Conservation (phyloP, 2,113 vertebrate species). For the Corydoras sp. region DNA sequence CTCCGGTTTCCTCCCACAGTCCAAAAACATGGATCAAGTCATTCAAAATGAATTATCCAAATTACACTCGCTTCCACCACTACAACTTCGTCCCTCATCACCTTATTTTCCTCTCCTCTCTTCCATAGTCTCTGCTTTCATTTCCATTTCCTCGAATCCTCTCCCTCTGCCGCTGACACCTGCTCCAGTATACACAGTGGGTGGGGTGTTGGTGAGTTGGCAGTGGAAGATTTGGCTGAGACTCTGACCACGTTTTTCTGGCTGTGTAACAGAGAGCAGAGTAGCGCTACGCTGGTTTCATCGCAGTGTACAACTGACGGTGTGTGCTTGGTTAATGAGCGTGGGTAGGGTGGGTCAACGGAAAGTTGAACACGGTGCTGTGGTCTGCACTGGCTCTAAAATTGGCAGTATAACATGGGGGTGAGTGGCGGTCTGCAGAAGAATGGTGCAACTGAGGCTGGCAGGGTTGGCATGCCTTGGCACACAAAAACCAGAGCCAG, state of each 20-base stretch:
- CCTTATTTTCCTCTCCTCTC: no score
- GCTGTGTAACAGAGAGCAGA: neutral
- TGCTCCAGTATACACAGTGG: constrained; percentile 41
- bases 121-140: neutral
- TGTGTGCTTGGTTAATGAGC: constrained; percentile 15
- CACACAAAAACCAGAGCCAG: constrained; percentile 23
- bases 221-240: constrained; percentile 1
- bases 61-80: no score
- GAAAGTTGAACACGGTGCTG: neutral
- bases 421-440: constrained; percentile 16
- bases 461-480: constrained; percentile 27
- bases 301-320: neutral
- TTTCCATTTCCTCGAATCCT: constrained; percentile 6
- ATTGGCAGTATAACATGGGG: constrained; percentile 18
- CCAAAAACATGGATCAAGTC: no score
- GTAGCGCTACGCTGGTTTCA: no score
- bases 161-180: constrained; percentile 39
- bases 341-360: constrained; percentile 12
- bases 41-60: no score
- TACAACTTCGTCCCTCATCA: no score
- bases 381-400: constrained; percentile 14
- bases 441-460: constrained; percentile 11
- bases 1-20: no score
- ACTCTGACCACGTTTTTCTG: neutral
- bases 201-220: constrained; percentile 36